Evolutionary conservation across 2,113 vertebrate species (phyloP).

Genomic region (Helogale parvula): DNA sequence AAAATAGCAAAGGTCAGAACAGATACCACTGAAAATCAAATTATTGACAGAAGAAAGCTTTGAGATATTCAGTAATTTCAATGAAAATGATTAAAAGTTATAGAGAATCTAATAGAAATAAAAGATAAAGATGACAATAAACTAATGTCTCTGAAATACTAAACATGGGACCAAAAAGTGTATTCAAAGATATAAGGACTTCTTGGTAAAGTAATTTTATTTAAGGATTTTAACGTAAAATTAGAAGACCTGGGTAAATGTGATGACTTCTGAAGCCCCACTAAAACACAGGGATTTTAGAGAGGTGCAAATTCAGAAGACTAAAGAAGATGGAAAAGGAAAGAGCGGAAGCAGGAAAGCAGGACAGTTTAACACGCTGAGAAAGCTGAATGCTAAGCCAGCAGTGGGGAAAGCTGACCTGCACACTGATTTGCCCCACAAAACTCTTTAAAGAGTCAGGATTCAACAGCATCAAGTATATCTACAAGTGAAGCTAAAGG

Average conservation of each 20-base stretch:
- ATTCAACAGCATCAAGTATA: background rate
- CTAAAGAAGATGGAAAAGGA: background rate
- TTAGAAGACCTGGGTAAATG: background rate
- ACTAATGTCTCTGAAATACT: background rate
- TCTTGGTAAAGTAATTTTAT: conserved; percentile 8
- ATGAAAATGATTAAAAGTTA: conserved; percentile 14
- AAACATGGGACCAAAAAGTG: background rate
- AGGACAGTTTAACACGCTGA: background rate
- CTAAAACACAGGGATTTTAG: background rate
- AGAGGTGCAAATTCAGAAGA: background rate
- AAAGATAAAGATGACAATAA: background rate
- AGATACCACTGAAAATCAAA: conserved; percentile 15
- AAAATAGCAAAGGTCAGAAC: background rate
- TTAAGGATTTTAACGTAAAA: background rate
- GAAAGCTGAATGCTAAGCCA: background rate
- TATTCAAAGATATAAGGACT: background rate
- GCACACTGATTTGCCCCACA: background rate
- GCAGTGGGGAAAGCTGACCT: background rate
- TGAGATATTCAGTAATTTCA: background rate
- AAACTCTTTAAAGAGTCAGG: background rate
- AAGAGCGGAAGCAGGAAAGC: background rate
- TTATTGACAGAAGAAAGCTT: background rate
- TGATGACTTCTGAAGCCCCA: background rate
- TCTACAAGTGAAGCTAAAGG: background rate
- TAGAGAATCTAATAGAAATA: background rate